Conservation (phyloP, 2,888 invertebrate genomes). For the Pterostichus niger region DNA sequence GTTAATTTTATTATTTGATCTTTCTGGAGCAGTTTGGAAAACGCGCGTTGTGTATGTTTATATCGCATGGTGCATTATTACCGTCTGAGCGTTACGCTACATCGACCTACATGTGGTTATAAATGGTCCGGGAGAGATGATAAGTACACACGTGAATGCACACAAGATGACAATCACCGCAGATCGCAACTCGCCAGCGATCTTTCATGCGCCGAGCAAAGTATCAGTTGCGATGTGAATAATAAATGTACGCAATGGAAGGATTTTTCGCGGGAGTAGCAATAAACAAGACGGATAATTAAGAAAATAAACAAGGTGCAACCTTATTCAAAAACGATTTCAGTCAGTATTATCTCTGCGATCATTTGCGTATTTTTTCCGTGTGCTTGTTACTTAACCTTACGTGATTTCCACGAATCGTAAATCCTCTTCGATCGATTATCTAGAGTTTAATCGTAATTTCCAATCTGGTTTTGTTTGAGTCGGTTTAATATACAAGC, state of each 20-base stretch:
- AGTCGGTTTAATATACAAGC: conserved; percentile 54
- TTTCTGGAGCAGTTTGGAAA: conserved; percentile 5
- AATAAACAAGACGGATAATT: conserved; percentile 73
- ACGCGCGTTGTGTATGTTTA: background rate
- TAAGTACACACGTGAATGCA: background rate
- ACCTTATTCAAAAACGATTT: conserved; percentile 68
- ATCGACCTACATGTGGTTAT: conserved; percentile 8
- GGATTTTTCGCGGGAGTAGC: conserved; percentile 65
- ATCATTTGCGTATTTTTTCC: conserved; percentile 58
- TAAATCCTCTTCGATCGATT: conserved; percentile 50
- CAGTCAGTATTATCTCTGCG: conserved; percentile 67
- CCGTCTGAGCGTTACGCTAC: conserved; percentile 8
- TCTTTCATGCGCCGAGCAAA: conserved; percentile 8
- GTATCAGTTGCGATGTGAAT: conserved; percentile 22
- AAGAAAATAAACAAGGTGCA: conserved; percentile 73
- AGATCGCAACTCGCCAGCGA: conserved; percentile 7
- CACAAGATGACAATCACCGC: conserved; percentile 8
- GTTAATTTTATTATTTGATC: conserved; percentile 8
- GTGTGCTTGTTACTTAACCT: conserved; percentile 1
- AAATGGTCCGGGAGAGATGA: conserved; percentile 19
- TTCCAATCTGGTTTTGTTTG: conserved; percentile 47
- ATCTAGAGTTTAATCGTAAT: conserved; percentile 26
- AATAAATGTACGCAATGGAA: conserved; percentile 71
- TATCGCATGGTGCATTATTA: conserved; percentile 6
- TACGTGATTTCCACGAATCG: conserved; percentile 59